phyloP scores from a whole-genome alignment of 2,888 invertebrate genomes.

The Meandrusa payeni region DNA sequence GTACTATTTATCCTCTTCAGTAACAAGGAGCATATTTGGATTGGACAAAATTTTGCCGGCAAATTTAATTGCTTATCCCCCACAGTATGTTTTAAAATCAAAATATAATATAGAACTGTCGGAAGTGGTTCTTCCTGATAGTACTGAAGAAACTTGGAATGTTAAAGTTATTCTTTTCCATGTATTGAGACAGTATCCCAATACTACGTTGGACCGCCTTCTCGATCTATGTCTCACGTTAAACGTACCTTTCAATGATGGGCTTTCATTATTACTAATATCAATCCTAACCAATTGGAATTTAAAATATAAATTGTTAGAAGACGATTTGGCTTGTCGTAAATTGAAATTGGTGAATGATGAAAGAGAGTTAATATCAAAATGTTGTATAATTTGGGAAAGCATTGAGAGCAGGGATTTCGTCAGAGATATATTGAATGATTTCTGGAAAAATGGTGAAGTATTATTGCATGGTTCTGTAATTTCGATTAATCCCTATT shows the following conservation, averaged over 20 bases:
- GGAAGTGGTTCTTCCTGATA: constrained; percentile 65
- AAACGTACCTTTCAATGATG: constrained; percentile 60
- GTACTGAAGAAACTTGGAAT: constrained; percentile 72
- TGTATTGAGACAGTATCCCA: constrained; percentile 58
- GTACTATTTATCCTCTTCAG: constrained; percentile 49
- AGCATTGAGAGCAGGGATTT: constrained; percentile 65
- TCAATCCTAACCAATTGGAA: constrained; percentile 65
- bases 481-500: constrained; percentile 70
- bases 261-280: constrained; percentile 64
- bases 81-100: constrained; percentile 60
- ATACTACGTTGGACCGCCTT: constrained; percentile 52
- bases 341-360: constrained; percentile 52
- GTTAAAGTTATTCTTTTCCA: constrained; percentile 68
- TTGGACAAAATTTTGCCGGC: constrained; percentile 48
- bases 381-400: constrained; percentile 62
- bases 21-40: constrained; percentile 52
- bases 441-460: constrained; percentile 76
- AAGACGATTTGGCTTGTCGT: constrained; percentile 52
- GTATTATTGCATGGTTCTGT: constrained; percentile 64
- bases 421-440: constrained; percentile 59
- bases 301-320: constrained; percentile 56
- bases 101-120: constrained; percentile 69
- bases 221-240: constrained; percentile 59
- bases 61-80: constrained; percentile 53
- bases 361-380: constrained; percentile 45